phyloP scores from a whole-genome alignment of 2,113 vertebrate species.

The Guaruba guarouba region DNA sequence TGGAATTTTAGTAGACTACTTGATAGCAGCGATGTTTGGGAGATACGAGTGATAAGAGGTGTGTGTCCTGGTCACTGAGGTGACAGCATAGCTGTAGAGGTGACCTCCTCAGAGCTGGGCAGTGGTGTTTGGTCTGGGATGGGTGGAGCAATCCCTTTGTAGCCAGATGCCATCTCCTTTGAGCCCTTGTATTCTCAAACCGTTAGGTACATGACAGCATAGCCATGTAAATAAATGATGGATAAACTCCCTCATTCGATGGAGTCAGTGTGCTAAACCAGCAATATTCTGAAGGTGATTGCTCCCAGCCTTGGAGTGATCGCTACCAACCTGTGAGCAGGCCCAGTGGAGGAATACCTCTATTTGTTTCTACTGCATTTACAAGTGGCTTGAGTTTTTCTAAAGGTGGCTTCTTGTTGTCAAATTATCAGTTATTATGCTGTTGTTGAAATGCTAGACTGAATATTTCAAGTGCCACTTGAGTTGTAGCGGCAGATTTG shows the following conservation, averaged over 20 bases:
- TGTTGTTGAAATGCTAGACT: slow-evolving; percentile 49
- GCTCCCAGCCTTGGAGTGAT: not conserved
- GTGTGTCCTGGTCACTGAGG: not conserved
- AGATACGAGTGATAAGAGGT: fast-evolving
- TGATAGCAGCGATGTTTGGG: not conserved
- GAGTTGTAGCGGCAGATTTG: slow-evolving; percentile 61
- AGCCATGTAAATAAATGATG: not conserved
- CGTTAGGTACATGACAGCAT: fast-evolving
- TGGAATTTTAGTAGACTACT: not conserved
- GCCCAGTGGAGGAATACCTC: not conserved
- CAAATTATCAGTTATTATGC: slow-evolving; percentile 41
- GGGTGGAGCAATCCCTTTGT: fast-evolving
- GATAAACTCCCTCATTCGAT: fast-evolving
- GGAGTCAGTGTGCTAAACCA: not conserved
- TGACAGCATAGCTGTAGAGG: not conserved
- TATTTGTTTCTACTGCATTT: not conserved
- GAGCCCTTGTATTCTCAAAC: not conserved
- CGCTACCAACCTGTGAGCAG: not conserved
- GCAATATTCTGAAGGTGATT: not conserved
- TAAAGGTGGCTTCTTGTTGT: slow-evolving; percentile 50
- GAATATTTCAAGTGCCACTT: slow-evolving; percentile 58
- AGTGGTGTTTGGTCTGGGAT: not conserved
- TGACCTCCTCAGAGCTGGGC: not conserved
- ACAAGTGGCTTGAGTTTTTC: slow-evolving; percentile 49
- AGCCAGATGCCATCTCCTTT: not conserved